Evolutionary conservation across 2,888 invertebrate species (phyloP).

Genomic region (Athalia cordata): DNA sequence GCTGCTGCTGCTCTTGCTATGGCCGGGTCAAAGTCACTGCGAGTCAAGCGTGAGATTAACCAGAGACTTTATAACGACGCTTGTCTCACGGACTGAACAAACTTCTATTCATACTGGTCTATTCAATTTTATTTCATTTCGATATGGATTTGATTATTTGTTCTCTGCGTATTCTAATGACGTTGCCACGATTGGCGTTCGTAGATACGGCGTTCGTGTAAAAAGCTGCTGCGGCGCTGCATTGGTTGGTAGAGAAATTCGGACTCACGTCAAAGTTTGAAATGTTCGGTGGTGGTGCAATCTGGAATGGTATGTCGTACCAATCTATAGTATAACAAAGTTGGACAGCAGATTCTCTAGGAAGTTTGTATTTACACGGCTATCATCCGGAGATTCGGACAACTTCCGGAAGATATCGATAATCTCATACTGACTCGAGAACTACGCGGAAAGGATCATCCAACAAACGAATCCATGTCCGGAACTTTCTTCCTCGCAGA

Average conservation of each 20-base stretch:
- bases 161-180: neutral
- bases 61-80: constrained; percentile 30
- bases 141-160: neutral
- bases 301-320: too few relatives aligned
- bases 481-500: too few relatives aligned
- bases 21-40: constrained; percentile 23
- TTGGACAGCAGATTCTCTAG: neutral
- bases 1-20: neutral
- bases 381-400: constrained; percentile 1
- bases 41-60: constrained; percentile 38
- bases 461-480: too few relatives aligned
- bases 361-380: constrained; percentile 23
- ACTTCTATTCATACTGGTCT: neutral
- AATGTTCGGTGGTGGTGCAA: too few relatives aligned
- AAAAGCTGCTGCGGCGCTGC: too few relatives aligned
- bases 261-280: too few relatives aligned
- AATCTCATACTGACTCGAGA: constrained; percentile 21
- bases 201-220: too few relatives aligned
- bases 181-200: too few relatives aligned
- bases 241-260: too few relatives aligned
- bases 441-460: constrained; percentile 2
- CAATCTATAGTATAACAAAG: neutral
- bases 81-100: neutral
- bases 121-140: neutral
- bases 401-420: constrained; percentile 20